These are phyloP conservation scores for Acipenser oxyrinchus DNA, from an alignment of 2,797 vertebrate genomes.

Conservation along the genomic window DNA sequence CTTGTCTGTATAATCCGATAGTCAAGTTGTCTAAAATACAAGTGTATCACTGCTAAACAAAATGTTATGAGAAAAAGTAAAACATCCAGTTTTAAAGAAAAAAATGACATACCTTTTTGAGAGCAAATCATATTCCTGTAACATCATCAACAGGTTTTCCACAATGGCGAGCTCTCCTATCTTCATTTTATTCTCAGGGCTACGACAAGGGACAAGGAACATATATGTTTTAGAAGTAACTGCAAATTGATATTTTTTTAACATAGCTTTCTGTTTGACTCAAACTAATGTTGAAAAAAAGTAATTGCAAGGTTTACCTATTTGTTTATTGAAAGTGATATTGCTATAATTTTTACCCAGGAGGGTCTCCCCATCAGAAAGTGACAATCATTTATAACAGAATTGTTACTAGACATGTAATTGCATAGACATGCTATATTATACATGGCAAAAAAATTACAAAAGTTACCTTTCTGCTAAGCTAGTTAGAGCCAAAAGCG, in stretches of 20 bases:
- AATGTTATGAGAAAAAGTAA: background rate
- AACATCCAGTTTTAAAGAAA: background rate
- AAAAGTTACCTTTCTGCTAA: conserved; percentile 71
- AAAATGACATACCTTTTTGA: conserved; percentile 68
- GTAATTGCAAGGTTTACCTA: too few relatives aligned
- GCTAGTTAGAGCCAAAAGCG: conserved; percentile 71
- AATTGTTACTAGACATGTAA: too few relatives aligned
- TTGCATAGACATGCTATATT: conserved; percentile 3
- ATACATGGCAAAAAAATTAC: background rate
- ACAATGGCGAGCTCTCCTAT: conserved; percentile 70
- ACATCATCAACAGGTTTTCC: conserved; percentile 73
- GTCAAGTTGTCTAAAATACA: too few relatives aligned
- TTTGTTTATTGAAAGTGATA: too few relatives aligned
- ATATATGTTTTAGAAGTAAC: background rate
- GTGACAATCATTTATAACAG: too few relatives aligned
- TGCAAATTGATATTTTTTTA: background rate
- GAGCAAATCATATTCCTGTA: conserved; percentile 78
- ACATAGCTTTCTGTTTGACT: too few relatives aligned
- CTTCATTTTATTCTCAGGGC: conserved; percentile 67
- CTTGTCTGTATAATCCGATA: too few relatives aligned
- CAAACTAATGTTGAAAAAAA: too few relatives aligned
- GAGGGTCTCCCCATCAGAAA: too few relatives aligned
- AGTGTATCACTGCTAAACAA: too few relatives aligned
- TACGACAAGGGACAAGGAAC: conserved; percentile 34
- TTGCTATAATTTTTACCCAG: too few relatives aligned